These are phyloP conservation scores for Ceyx melanurus DNA, from an alignment of 2,113 vertebrate species.

Conservation along the genomic window DNA sequence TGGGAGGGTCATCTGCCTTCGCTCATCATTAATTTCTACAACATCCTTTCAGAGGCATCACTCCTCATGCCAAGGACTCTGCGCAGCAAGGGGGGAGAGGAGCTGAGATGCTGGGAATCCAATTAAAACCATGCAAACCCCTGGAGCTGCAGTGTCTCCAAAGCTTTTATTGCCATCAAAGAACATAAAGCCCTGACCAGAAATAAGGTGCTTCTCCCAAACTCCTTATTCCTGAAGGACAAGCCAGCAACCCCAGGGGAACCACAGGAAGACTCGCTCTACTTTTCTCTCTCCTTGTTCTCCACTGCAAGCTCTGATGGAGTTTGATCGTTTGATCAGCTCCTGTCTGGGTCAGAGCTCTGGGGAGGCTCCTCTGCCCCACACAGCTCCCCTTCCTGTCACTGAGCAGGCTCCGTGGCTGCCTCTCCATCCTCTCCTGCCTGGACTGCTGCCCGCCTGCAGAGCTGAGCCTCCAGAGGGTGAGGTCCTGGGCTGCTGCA, in stretches of 20 bases:
- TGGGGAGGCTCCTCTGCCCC: not conserved
- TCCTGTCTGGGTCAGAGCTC: not conserved
- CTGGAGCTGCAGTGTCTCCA: not conserved
- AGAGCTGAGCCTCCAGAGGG: not conserved
- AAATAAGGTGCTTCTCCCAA: not conserved
- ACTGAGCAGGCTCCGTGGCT: not conserved
- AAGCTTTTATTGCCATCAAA: not conserved
- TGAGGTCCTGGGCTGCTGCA: not conserved
- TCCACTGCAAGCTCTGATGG: not conserved
- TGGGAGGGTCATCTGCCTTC: constrained; percentile 39
- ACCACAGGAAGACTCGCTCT: not conserved
- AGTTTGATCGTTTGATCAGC: not conserved
- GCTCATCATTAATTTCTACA: constrained; percentile 34
- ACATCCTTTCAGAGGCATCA: not conserved
- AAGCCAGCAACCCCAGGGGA: not conserved
- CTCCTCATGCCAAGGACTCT: constrained; percentile 17
- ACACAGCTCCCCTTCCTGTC: not conserved
- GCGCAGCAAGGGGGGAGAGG: not conserved
- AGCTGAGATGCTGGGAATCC: constrained; percentile 15
- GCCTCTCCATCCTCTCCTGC: not conserved
- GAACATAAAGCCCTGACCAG: not conserved
- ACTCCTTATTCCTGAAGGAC: not conserved
- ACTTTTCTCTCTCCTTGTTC: not conserved
- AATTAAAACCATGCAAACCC: constrained; percentile 18
- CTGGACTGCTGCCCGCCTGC: not conserved